phyloP scores from a whole-genome alignment of 2,888 invertebrate genomes.

The Phorcus lineatus region DNA sequence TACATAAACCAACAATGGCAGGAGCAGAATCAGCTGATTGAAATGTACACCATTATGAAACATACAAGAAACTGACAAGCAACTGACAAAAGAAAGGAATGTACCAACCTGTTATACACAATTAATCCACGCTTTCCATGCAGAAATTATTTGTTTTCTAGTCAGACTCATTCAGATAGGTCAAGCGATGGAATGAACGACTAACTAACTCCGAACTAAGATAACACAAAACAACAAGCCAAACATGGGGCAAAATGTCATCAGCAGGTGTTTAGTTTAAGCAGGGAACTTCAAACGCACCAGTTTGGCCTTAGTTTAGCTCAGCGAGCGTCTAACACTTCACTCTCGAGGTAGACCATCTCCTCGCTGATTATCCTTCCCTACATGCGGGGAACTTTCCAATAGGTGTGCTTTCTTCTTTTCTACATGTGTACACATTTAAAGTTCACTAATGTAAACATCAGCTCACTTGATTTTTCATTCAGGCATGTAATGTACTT shows the following conservation, averaged over 20 bases:
- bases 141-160: neutral
- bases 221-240: conserved; percentile 23
- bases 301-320: conserved; percentile 11
- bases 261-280: conserved; percentile 16
- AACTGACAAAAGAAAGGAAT: neutral
- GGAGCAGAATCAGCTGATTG: neutral
- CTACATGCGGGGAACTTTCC: neutral
- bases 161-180: conserved; percentile 6
- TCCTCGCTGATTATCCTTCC: neutral
- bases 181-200: neutral
- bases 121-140: neutral
- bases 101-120: neutral
- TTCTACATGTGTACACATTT: neutral
- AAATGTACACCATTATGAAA: neutral
- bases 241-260: conserved; percentile 15
- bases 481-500: neutral
- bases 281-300: conserved; percentile 10
- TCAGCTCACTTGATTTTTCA: neutral
- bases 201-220: neutral
- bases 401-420: neutral
- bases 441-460: neutral
- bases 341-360: neutral
- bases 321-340: neutral
- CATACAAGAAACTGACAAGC: conserved; percentile 3
- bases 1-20: neutral